phyloP scores from a whole-genome alignment of 2,888 invertebrate genomes.

The Conomelus anceps region DNA sequence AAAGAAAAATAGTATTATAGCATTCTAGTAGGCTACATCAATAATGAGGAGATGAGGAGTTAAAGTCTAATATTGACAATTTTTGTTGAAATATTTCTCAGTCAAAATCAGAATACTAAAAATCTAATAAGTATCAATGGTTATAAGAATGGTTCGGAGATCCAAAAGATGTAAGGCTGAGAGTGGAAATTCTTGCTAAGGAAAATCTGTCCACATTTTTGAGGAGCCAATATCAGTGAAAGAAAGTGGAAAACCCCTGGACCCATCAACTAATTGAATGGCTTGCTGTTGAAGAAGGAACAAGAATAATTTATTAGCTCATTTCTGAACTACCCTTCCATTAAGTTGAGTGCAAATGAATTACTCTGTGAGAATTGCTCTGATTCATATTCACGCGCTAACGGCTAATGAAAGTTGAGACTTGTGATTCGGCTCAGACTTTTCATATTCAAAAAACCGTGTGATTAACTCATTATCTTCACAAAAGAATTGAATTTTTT shows the following conservation, averaged over 20 bases:
- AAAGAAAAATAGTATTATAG: too few relatives aligned
- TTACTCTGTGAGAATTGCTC: not conserved
- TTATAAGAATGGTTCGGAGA: too few relatives aligned
- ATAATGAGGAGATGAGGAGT: too few relatives aligned
- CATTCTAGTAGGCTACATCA: too few relatives aligned
- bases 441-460: not conserved
- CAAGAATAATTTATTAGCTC: not conserved
- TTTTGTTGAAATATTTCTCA: too few relatives aligned
- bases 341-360: not conserved
- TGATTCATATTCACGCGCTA: not conserved
- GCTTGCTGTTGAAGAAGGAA: not conserved
- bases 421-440: not conserved
- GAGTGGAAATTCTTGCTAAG: not conserved
- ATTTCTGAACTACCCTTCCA: not conserved
- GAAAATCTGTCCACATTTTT: not conserved
- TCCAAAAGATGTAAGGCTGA: not conserved
- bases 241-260: not conserved
- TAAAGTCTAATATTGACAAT: too few relatives aligned
- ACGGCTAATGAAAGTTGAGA: not conserved
- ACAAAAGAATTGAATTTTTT: too few relatives aligned
- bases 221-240: not conserved
- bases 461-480: not conserved
- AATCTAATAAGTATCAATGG: too few relatives aligned
- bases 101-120: too few relatives aligned
- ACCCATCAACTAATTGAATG: not conserved